Percentiles rank a stretch among this genome's conserved stretches.
Conservation (phyloP, 2,113 vertebrate genomes). For the Bujurquina vittata region DNA sequence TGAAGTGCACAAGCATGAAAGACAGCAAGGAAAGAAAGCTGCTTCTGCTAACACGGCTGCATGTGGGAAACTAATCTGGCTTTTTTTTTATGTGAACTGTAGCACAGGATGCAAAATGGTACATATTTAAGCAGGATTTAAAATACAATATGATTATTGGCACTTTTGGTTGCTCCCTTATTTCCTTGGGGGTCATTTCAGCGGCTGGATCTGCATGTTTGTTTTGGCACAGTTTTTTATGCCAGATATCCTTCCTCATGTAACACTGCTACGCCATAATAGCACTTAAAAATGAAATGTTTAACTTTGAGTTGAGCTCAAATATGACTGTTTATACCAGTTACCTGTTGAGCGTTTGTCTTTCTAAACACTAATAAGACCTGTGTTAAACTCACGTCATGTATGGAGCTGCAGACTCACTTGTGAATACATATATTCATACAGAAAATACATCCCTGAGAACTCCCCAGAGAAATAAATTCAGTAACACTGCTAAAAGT, state of each 20-base stretch:
- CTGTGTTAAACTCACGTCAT: neutral
- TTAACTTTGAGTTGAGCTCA: neutral
- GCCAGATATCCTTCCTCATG: neutral
- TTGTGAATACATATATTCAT: neutral
- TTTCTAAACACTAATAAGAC: neutral
- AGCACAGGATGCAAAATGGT: too few relatives aligned
- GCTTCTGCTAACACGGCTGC: too few relatives aligned
- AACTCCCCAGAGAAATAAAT: neutral
- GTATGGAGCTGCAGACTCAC: neutral
- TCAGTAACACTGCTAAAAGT: neutral
- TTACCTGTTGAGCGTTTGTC: neutral
- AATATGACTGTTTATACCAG: neutral
- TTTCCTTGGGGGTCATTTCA: too few relatives aligned
- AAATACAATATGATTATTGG: too few relatives aligned
- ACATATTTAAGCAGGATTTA: too few relatives aligned
- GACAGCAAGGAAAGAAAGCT: too few relatives aligned
- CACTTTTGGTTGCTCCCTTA: too few relatives aligned
- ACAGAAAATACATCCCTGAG: neutral
- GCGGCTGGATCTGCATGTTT: too few relatives aligned
- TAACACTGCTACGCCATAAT: neutral
- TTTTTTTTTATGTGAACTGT: too few relatives aligned
- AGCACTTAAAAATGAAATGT: neutral
- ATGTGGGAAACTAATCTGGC: too few relatives aligned
- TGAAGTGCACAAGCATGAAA: too few relatives aligned
- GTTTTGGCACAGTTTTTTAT: neutral